These are phyloP conservation scores for Musca vetustissima DNA, from an alignment of 1,140 invertebrate species.

Conservation along the genomic window DNA sequence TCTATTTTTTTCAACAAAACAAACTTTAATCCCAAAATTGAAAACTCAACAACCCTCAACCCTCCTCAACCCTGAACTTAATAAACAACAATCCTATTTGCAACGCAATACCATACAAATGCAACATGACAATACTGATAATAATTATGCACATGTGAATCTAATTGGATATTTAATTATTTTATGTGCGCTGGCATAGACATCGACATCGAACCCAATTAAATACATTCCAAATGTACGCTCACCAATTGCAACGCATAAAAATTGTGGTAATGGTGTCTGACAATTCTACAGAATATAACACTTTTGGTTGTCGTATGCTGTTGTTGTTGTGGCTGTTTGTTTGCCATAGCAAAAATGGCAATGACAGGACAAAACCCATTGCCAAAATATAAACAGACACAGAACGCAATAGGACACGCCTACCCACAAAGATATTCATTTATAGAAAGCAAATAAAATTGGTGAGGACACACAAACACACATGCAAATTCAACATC, in stretches of 20 bases:
- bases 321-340: too few species aligned
- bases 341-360: not conserved
- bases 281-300: not conserved
- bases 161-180: conserved; percentile 26
- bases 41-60: too few species aligned
- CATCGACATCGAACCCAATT: not conserved
- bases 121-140: not conserved
- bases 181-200: conserved; percentile 4
- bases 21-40: too few species aligned
- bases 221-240: not conserved
- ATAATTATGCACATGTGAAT: conserved; percentile 12
- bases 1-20: too few species aligned
- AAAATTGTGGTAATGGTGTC: not conserved
- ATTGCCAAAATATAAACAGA: not conserved
- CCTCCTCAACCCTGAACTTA: too few species aligned
- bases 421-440: not conserved
- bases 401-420: too few species aligned
- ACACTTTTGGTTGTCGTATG: not conserved
- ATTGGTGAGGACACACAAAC: too few species aligned
- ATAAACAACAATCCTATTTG: too few species aligned
- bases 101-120: too few species aligned
- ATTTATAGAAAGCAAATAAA: too few species aligned
- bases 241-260: not conserved
- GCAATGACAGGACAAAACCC: not conserved
- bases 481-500: too few species aligned